Conservation (phyloP, 2,113 vertebrate species). For the Vulpes vulpes region DNA sequence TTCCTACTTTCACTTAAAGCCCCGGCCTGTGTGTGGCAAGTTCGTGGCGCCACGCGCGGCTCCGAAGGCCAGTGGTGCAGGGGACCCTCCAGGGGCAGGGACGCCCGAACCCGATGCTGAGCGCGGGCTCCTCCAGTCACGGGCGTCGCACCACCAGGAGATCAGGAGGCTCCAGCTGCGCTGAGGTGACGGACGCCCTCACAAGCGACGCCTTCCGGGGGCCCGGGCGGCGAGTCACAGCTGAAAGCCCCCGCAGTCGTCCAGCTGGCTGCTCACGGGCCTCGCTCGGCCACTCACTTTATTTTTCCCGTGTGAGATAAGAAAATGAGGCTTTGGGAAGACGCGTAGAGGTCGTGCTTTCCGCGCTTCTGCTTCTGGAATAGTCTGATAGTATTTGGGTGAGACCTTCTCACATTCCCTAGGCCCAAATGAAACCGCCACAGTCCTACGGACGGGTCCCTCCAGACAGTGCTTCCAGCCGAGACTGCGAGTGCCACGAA, state of each 20-base stretch:
- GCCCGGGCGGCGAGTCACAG: neutral
- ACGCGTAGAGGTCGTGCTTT: conserved; percentile 35
- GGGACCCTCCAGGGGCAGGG: neutral
- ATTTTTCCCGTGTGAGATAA: neutral
- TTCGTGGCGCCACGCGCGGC: neutral
- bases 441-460: conserved; percentile 47
- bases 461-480: conserved; percentile 45
- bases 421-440: conserved; percentile 65
- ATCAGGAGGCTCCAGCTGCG: conserved; percentile 30
- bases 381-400: neutral
- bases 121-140: neutral
- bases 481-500: conserved; percentile 51
- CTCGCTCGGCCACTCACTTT: neutral
- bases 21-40: neutral
- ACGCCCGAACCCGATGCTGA: neutral
- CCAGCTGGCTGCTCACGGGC: conserved; percentile 36
- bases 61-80: neutral
- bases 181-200: conserved; percentile 54
- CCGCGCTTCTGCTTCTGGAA: neutral
- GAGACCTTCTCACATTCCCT: conserved; percentile 51
- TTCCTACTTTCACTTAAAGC: neutral
- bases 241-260: neutral
- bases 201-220: neutral
- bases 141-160: conserved; percentile 10
- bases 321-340: conserved; percentile 32